These are phyloP conservation scores for Notodonta dromedarius DNA, from an alignment of 2,888 invertebrate species.

Conservation along the genomic window DNA sequence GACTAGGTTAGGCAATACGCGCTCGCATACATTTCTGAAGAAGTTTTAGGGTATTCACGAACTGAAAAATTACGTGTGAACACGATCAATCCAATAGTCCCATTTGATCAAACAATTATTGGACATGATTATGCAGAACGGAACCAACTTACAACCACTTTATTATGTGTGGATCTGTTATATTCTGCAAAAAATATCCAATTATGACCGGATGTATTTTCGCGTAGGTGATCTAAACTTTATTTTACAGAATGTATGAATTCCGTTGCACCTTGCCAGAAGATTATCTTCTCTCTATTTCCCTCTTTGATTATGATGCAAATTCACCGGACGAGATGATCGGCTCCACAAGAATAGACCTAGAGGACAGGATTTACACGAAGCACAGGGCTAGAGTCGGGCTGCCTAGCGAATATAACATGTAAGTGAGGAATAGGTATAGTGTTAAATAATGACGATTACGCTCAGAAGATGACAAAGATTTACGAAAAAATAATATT, in stretches of 20 bases:
- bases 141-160: too few species aligned
- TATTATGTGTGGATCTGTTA: too few species aligned
- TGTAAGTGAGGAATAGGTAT: constrained; percentile 66
- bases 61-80: too few species aligned
- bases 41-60: too few species aligned
- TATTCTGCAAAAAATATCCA: too few species aligned
- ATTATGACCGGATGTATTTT: too few species aligned
- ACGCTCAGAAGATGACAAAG: too few species aligned
- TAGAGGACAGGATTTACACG: constrained; percentile 94
- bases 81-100: too few species aligned
- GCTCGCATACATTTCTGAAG: too few species aligned
- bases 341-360: constrained; percentile 92
- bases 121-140: too few species aligned
- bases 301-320: constrained; percentile 90
- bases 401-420: constrained; percentile 87
- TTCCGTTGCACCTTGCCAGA: constrained; percentile 89
- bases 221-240: background rate
- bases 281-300: constrained; percentile 89
- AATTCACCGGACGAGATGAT: constrained; percentile 90
- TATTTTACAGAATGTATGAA: constrained; percentile 87
- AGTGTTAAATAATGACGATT: background rate
- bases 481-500: background rate
- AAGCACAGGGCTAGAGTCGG: constrained; percentile 92
- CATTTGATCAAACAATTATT: too few species aligned
- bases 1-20: too few species aligned